Percentiles rank a stretch among this genome's conserved stretches.
phyloP scores from a whole-genome alignment of 2,113 vertebrate genomes.

The Motacilla alba region DNA sequence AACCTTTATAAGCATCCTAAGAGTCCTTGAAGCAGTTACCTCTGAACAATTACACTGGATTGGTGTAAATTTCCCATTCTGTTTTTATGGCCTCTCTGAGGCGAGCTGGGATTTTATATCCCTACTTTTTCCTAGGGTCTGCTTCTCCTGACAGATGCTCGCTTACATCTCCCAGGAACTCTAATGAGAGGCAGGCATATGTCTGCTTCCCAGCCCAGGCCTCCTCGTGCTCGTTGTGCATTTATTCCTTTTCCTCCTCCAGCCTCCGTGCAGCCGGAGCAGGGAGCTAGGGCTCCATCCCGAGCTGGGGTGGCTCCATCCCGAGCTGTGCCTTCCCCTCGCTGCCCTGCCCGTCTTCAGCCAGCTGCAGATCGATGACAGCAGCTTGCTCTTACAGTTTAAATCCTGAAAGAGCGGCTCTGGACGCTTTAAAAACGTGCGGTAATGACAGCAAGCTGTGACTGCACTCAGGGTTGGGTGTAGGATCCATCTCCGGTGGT shows the following conservation, averaged over 20 bases:
- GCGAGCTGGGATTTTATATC: slow-evolving; percentile 24
- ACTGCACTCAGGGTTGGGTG: background rate
- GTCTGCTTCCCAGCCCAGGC: background rate
- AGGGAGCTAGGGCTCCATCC: background rate
- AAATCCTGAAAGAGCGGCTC: background rate
- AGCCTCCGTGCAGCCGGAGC: background rate
- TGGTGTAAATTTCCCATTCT: slow-evolving; percentile 43
- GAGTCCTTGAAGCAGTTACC: slow-evolving; percentile 31
- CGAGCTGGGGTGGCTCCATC: background rate
- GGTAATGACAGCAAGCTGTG: background rate
- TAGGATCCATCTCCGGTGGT: background rate
- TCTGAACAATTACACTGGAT: slow-evolving; percentile 2
- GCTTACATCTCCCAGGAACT: slow-evolving; percentile 21
- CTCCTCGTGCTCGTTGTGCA: background rate
- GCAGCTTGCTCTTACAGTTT: background rate
- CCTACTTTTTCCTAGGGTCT: background rate
- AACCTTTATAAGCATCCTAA: slow-evolving; percentile 21
- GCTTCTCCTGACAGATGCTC: slow-evolving; percentile 22
- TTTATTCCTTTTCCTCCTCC: background rate
- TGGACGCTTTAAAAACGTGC: background rate
- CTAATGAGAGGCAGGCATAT: slow-evolving; percentile 26
- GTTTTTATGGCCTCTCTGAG: slow-evolving; percentile 51
- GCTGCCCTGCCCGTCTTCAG: background rate
- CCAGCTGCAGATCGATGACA: background rate
- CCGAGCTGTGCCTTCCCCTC: background rate